Evolutionary conservation across 2,113 vertebrate genomes (phyloP), one percentile per base, ranked within the genome.

Genomic region (Cranoglanis bouderius): DNA sequence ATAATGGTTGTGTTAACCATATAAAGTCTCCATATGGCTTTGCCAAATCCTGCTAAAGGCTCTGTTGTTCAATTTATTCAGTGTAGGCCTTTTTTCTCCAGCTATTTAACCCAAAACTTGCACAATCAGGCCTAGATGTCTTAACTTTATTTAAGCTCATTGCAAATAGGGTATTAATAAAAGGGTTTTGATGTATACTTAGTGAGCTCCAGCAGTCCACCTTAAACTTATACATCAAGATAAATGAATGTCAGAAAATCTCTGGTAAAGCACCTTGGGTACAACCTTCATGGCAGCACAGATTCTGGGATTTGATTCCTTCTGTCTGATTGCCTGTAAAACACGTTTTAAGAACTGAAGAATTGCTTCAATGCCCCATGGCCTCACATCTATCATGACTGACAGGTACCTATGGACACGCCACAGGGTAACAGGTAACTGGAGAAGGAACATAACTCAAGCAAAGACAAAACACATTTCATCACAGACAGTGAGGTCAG

Each of bases 401-500:
- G 88, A 51, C 65, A 65, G 7, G 78, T 89, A 80, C 84, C 35
- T 85, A 72, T 67, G 35, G 88, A 88, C 51, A 81, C 43, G 19
- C 67, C 49, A 70, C 53, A 85, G 57, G 43, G 43, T 80, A 89
- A 83, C 88, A 84, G 88, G 87, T 87, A 89, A 90, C 49, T 85
- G 46, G 82, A 89, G 78, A 90, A 86, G 86, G 82, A 91, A 78
- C 87, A 90, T 59, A 87, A 85, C 75, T 85, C 75, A 70, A 88
- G 57, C 87, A 87, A 51, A 84, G 89, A 85, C 61, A 88, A 87
- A 81, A 67, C 83, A 40, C 75, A 46, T 82, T 85, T 82, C 19
- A 40, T 87, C 67, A 83, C 5, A 13, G 51, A 87, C 46, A 63
- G 55, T 13, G 88, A 85, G 55, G 72, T 89, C 61, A 75, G 55